Percentiles rank a stretch among this genome's conserved stretches.
Evolutionary conservation across 2,797 vertebrate genomes (phyloP).

Genomic region (Bovichtus variegatus): DNA sequence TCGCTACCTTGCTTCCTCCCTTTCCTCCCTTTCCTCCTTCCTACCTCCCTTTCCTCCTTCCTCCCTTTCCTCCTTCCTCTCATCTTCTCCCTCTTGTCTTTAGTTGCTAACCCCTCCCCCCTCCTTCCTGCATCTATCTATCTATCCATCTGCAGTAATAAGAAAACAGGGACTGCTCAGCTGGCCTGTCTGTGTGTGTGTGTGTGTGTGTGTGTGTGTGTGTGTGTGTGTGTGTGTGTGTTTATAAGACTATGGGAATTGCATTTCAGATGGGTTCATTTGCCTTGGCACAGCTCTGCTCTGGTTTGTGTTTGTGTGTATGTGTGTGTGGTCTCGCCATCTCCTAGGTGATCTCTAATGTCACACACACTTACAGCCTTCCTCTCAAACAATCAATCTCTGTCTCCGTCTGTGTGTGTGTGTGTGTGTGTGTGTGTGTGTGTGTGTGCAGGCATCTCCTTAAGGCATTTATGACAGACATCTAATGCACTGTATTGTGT

Average conservation of each 20-base stretch:
- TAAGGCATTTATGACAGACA: slow-evolving; percentile 54
- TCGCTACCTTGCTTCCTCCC: slow-evolving; percentile 10
- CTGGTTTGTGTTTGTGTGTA: slow-evolving; percentile 40
- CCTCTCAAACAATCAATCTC: slow-evolving; percentile 63
- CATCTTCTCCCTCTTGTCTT: slow-evolving; percentile 25
- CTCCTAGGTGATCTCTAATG: slow-evolving; percentile 69
- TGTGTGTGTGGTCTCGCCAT: slow-evolving; percentile 32
- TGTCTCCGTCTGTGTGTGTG: slow-evolving; percentile 11
- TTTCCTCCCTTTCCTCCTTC: slow-evolving; percentile 9
- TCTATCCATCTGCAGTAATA: slow-evolving; percentile 75
- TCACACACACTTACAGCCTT: slow-evolving; percentile 61
- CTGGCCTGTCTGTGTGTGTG: slow-evolving; percentile 41
- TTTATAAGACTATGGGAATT: slow-evolving; percentile 70
- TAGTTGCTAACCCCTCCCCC: background rate
- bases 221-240: slow-evolving; percentile 47
- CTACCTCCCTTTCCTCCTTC: slow-evolving; percentile 7
- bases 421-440: background rate
- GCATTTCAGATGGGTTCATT: slow-evolving; percentile 79
- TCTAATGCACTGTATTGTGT: slow-evolving; percentile 53
- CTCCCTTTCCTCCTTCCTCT: background rate
- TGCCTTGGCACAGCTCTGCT: slow-evolving; percentile 58
- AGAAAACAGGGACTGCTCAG: slow-evolving; percentile 72
- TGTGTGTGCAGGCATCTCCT: slow-evolving; percentile 34
- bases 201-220: slow-evolving; percentile 31
- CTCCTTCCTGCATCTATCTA: slow-evolving; percentile 23